Base-by-base conservation (phyloP, 2,888 invertebrate genomes). In the Chymomyza procnemis region DNA sequence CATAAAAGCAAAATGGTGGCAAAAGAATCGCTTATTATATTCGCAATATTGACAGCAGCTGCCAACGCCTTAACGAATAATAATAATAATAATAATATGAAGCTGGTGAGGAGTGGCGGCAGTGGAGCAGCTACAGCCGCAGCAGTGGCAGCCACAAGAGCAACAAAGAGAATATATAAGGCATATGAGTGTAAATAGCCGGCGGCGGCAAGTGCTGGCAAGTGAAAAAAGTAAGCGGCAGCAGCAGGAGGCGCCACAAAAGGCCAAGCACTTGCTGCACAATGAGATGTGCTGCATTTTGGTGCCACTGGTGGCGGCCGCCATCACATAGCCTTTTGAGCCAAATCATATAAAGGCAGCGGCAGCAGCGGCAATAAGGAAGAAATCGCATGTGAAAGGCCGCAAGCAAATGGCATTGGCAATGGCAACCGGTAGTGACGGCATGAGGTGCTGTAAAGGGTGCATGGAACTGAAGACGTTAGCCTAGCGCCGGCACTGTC, bases 361-460 rank as follows among this genome's bases (percentile, higher is more conserved):
- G n/a, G n/a, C n/a, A n/a, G n/a, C n/a, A n/a, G n/a, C n/a, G n/a
- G n/a, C n/a, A 79, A 77, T 82, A 87, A 81, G 81, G 85, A 87
- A 81, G 85, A 87, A 81, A 87, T 87, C 85, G 83, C 75, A 87
- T 79, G 75, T 79, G 85, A 82, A 74, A 72, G 66, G 69, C 70
- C 74, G 70, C 72, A 61, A 65, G 66, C 66, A 26, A 26, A 26
- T 4, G 30, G n/a, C 22, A 22, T 12, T 12, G 54, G 19, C 54
- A 50, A 8, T 50, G 18, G n/a, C 14, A 19, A 26, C 26, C 26
- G 26, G 26, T 26, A 26, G 26, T 26, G 1, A 4, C 26, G 22
- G 22, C 5, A 26, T 4, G 6, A 8, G 26, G 6, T 26, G 26
- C 6, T 4, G 26, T 1, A 4, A 26, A 26, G 16, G 14, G 56